A percentile compares a stretch with the other conserved stretches of the same genome.
Evolutionary conservation across 2,888 invertebrate genomes (phyloP).

Genomic region (Stenichneumon culpator): DNA sequence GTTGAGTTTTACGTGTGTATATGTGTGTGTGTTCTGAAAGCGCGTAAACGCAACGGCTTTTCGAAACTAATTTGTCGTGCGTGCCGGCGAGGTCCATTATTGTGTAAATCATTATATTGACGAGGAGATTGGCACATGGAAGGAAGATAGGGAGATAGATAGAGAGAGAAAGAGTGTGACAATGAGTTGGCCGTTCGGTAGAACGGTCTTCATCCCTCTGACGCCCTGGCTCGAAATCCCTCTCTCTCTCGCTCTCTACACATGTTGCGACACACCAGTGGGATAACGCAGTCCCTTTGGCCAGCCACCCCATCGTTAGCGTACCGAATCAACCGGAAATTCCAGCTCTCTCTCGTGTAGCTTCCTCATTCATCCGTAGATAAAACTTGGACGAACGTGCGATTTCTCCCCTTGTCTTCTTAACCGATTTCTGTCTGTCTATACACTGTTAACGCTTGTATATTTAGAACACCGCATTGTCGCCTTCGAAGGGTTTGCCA

Average conservation of each 20-base stretch:
- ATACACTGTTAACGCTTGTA: constrained; percentile 27
- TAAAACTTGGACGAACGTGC: constrained; percentile 69
- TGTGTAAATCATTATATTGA: constrained; percentile 82
- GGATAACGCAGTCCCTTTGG: constrained; percentile 42
- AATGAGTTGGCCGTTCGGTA: constrained; percentile 70
- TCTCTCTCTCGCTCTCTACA: constrained; percentile 23
- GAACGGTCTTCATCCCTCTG: constrained; percentile 50
- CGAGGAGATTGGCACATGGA: constrained; percentile 69
- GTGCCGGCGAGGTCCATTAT: constrained; percentile 79
- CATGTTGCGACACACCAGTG: constrained; percentile 49
- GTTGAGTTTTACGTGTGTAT: constrained; percentile 45
- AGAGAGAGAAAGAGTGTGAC: constrained; percentile 70
- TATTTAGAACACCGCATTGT: constrained; percentile 36
- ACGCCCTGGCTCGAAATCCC: neutral
- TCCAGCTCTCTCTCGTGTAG: constrained; percentile 82
- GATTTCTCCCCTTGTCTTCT: constrained; percentile 67
- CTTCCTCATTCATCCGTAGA: constrained; percentile 80
- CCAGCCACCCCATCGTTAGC: constrained; percentile 83
- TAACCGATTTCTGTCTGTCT: constrained; percentile 61
- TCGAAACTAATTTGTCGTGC: constrained; percentile 63
- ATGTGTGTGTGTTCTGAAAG: constrained; percentile 42
- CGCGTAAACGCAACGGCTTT: constrained; percentile 63
- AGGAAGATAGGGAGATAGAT: constrained; percentile 9
- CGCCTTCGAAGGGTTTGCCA: constrained; percentile 42
- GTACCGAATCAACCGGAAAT: constrained; percentile 85